Conservation (phyloP, 2,888 invertebrate species). For the Chrysolina americana region DNA sequence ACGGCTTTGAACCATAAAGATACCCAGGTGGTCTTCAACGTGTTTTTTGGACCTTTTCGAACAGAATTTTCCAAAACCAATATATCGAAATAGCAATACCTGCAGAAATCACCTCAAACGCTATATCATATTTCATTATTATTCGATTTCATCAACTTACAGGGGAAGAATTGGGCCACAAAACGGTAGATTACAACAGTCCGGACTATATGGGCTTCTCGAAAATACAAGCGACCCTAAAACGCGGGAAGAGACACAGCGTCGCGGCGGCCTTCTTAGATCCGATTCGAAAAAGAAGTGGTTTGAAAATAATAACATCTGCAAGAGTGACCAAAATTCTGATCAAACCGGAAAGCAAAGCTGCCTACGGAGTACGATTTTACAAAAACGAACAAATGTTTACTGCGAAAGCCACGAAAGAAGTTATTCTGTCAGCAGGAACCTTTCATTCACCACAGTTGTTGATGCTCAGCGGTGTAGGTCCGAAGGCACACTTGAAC, state of each 20-base stretch:
- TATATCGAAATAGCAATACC: too few relatives aligned
- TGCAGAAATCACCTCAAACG: too few relatives aligned
- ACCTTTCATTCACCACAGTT: constrained; percentile 87
- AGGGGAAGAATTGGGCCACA: constrained; percentile 68
- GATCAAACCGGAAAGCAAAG: constrained; percentile 69
- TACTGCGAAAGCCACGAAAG: constrained; percentile 70
- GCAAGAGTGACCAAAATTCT: constrained; percentile 74
- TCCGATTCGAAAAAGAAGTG: constrained; percentile 72
- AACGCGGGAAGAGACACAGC: constrained; percentile 72
- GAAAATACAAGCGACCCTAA: constrained; percentile 69
- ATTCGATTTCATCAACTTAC: too few relatives aligned
- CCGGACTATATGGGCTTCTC: constrained; percentile 67
- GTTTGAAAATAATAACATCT: constrained; percentile 73
- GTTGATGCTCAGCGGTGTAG: constrained; percentile 78
- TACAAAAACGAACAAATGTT: constrained; percentile 50
- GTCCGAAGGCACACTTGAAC: constrained; percentile 74
- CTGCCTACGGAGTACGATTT: constrained; percentile 68
- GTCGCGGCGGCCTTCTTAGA: constrained; percentile 75
- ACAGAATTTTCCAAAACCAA: too few relatives aligned
- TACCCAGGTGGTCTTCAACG: too few relatives aligned
- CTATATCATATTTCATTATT: too few relatives aligned
- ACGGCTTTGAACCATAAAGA: too few relatives aligned
- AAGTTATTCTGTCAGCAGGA: constrained; percentile 77
- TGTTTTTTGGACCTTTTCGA: too few relatives aligned
- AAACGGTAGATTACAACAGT: constrained; percentile 67